phyloP scores from a whole-genome alignment of 2,888 invertebrate genomes.

The Sycophila texana region DNA sequence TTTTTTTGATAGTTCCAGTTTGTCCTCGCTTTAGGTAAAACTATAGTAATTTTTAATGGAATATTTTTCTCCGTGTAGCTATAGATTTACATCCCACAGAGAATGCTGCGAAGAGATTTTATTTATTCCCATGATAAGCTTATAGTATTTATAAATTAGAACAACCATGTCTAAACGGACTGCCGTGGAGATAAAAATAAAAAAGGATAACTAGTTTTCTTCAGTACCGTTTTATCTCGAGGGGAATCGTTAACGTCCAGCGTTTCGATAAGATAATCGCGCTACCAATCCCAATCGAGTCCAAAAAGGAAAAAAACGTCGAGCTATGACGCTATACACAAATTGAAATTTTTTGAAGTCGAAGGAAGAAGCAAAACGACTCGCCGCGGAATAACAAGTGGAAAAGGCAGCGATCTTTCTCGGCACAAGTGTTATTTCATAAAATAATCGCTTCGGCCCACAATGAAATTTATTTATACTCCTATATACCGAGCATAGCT shows the following conservation, averaged over 20 bases:
- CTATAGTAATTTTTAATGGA: too few species aligned
- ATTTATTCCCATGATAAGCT: slow-evolving; percentile 10
- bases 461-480: too few species aligned
- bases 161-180: too few species aligned
- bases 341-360: too few species aligned
- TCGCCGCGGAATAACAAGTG: too few species aligned
- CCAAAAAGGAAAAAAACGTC: not conserved
- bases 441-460: too few species aligned
- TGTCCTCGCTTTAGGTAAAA: too few species aligned
- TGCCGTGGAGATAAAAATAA: slow-evolving; percentile 3
- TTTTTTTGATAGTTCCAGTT: too few species aligned
- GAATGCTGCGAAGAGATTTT: slow-evolving; percentile 12
- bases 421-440: too few species aligned
- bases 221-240: slow-evolving; percentile 19
- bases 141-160: not conserved
- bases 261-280: slow-evolving; percentile 44
- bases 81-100: not conserved
- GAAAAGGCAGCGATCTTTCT: too few species aligned
- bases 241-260: slow-evolving; percentile 24
- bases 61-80: too few species aligned
- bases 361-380: too few species aligned
- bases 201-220: slow-evolving; percentile 33
- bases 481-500: not conserved
- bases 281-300: not conserved
- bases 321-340: not conserved